Conservation (phyloP, 2,797 vertebrate species). For the Karalla daura region DNA sequence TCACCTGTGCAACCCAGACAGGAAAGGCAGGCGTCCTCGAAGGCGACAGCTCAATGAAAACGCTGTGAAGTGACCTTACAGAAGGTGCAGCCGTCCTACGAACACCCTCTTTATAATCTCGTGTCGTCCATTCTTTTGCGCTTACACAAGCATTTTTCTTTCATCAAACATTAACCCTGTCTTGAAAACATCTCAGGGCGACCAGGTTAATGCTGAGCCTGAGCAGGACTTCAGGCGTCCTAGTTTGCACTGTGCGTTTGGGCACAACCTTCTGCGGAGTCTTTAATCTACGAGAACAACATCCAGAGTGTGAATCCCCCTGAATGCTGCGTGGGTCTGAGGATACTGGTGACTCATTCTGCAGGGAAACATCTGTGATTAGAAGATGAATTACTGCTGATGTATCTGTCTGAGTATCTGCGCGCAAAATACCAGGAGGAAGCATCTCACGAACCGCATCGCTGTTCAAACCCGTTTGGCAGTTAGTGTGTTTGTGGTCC, state of each 20-base stretch:
- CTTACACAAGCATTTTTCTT: conserved; percentile 3
- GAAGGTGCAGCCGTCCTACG: conserved; percentile 28
- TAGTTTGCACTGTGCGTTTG: neutral
- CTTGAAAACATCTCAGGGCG: conserved; percentile 21
- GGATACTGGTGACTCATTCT: conserved; percentile 25
- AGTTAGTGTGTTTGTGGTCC: conserved; percentile 37
- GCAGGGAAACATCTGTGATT: neutral
- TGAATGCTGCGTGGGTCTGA: conserved; percentile 1
- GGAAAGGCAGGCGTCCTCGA: neutral
- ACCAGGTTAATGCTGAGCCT: conserved; percentile 37
- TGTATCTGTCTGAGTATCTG: conserved; percentile 8
- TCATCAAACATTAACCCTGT: conserved; percentile 20
- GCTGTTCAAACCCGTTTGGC: conserved; percentile 45
- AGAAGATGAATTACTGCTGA: conserved; percentile 18
- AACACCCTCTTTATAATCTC: conserved; percentile 33
- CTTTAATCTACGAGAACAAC: no score
- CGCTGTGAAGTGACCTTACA: conserved; percentile 12
- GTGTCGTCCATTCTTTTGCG: conserved; percentile 23
- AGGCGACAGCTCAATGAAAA: conserved; percentile 3
- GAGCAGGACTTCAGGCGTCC: neutral
- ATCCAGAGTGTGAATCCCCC: neutral
- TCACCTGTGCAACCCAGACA: conserved; percentile 10
- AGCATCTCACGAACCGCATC: conserved; percentile 25
- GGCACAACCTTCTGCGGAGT: neutral
- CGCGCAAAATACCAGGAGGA: conserved; percentile 25